Percentiles rank a stretch among this genome's conserved stretches.
Evolutionary conservation across 2,113 vertebrate species (phyloP).

Genomic region (Catharus fuscescens): DNA sequence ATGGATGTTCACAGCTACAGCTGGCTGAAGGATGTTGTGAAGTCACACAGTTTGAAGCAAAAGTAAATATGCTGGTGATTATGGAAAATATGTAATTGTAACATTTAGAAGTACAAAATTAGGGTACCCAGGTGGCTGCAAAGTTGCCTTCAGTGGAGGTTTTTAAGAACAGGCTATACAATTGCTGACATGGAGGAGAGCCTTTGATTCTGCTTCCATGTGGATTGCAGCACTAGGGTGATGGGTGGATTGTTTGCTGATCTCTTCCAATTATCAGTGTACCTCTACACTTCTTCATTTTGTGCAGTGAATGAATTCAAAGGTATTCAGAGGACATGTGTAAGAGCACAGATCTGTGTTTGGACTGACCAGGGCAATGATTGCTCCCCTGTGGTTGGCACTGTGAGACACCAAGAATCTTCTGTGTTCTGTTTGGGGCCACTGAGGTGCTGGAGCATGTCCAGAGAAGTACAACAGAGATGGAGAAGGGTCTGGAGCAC

Average conservation of each 20-base stretch:
- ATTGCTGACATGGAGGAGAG: neutral
- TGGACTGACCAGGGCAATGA: neutral
- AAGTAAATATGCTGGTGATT: neutral
- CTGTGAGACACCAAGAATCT: neutral
- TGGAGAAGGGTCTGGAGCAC: neutral
- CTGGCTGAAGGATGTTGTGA: neutral
- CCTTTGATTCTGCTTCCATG: neutral
- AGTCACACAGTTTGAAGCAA: neutral
- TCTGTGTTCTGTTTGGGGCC: neutral
- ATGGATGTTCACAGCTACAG: fast-evolving
- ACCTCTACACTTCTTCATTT: neutral
- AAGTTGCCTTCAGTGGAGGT: neutral
- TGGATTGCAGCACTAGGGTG: neutral
- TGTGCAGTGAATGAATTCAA: neutral
- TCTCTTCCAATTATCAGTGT: neutral
- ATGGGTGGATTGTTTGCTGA: neutral
- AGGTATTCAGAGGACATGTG: neutral
- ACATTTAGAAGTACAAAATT: neutral
- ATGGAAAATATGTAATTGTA: neutral
- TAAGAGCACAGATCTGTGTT: neutral
- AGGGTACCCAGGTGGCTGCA: neutral
- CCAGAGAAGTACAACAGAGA: neutral
- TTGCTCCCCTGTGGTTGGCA: neutral
- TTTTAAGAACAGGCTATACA: neutral
- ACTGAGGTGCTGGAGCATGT: fast-evolving